Conservation (phyloP, 2,113 vertebrate genomes). For the Excalfactoria chinensis region DNA sequence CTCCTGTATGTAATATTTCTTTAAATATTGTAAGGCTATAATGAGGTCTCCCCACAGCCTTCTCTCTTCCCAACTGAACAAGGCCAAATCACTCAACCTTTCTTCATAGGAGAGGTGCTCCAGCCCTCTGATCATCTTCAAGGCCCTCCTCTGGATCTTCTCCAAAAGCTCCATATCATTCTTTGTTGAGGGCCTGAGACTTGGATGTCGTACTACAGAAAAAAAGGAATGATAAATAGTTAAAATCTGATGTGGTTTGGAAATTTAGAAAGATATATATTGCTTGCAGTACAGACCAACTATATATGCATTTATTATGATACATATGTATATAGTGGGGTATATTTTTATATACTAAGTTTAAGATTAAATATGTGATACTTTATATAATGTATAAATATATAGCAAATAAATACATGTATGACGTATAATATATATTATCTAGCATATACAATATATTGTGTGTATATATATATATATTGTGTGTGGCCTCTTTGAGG, state of each 20-base stretch:
- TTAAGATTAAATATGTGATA: not conserved
- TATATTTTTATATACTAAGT: not conserved
- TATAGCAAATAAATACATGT: not conserved
- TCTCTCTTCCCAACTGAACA: no score
- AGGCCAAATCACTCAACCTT: no score
- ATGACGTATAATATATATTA: not conserved
- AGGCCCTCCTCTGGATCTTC: no score
- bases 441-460: not conserved
- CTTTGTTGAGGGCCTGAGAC: no score
- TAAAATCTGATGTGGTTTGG: not conserved
- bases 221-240: not conserved
- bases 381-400: not conserved
- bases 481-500: not conserved
- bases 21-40: no score
- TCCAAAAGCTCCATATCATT: no score
- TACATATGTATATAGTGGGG: not conserved
- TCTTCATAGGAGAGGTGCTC: no score
- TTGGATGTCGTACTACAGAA: no score
- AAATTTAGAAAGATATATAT: not conserved
- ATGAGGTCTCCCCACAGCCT: no score
- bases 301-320: not conserved
- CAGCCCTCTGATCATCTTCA: no score
- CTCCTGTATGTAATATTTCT: no score
- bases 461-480: no score
- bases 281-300: not conserved